Evolutionary conservation across 1,140 invertebrate species (phyloP), one percentile per base, ranked within the genome.

Genomic region (Dreissena rostriformis): DNA sequence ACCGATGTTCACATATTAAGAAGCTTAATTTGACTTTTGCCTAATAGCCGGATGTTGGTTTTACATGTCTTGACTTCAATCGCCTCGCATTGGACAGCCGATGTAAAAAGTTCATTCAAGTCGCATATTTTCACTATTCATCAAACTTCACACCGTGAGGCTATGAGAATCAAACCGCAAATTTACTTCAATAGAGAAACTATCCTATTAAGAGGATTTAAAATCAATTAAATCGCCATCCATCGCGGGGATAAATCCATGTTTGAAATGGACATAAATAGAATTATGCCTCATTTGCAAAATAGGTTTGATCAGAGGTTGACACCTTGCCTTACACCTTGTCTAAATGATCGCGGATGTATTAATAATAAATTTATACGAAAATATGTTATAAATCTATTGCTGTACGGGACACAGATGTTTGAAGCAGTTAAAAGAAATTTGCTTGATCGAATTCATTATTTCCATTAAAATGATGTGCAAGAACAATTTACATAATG

Each of bases 251-350:
- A 28, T 63, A 39, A n/a, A 28, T 55, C 28, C 39, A 61, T 76
- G 61, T 61, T 63, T 65, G 55, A 39, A 29, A 49, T 0, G 19
- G 39, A 1, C 2, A 49, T 76, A 22, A 76, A 76, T 6, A n/a
- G 61, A 57, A 28, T 76, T 65, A 76, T 51, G 52, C 28, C 57
- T 76, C 74, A 76, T 76, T 76, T 63, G 28, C 57, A n/a, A 61
- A 39, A 39, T 5, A 61, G n/a, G 17, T 19, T 61, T 61, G 57
- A 61, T 24, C 17, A 6, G 11, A 61, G 22, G 57, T 61, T n/a
- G 17, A n/a, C 57, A 61, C 57, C 57, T 61, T 61, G 57, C 57
- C 2, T n/a, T 11, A 61, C 2, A n/a, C 57, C 22, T 11, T 61
- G 57, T 24, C 17, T 61, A 61, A n/a, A n/a, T 11, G 57, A 61